phyloP scores from a whole-genome alignment of 2,113 vertebrate genomes.

The Psettodes erumei region DNA sequence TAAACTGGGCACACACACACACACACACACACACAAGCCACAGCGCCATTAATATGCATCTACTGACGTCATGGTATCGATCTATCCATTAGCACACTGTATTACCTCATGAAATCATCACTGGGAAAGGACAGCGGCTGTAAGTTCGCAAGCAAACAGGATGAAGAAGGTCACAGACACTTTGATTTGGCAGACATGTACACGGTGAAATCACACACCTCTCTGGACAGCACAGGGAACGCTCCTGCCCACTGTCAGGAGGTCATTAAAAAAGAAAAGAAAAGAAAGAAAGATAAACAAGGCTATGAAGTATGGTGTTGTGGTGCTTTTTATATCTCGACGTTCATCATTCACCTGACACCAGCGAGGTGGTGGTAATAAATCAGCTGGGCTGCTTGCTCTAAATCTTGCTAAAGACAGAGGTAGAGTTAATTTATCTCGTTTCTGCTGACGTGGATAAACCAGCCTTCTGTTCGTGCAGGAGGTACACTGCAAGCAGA shows the following conservation, averaged over 20 bases:
- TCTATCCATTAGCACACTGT: slow-evolving; percentile 53
- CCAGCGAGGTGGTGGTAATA: slow-evolving; percentile 46
- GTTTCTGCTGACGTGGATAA: slow-evolving; percentile 58
- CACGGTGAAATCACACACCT: slow-evolving; percentile 44
- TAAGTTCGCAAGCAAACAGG: slow-evolving; percentile 15
- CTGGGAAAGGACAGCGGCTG: slow-evolving; percentile 23
- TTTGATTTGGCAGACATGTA: slow-evolving; percentile 32
- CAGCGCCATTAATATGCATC: slow-evolving; percentile 64
- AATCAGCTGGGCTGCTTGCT: slow-evolving; percentile 54
- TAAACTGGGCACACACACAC: slow-evolving; percentile 34
- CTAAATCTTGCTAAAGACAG: slow-evolving; percentile 62
- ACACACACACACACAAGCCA: slow-evolving; percentile 21
- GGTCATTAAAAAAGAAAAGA: slow-evolving; percentile 3
- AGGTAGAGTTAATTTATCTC: slow-evolving; percentile 66
- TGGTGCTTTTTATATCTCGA: slow-evolving; percentile 43
- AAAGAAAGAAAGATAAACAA: slow-evolving; percentile 14
- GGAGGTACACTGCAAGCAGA: slow-evolving; percentile 34
- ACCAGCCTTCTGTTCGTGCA: slow-evolving; percentile 48
- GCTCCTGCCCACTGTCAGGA: background rate
- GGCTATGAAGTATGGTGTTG: slow-evolving; percentile 33
- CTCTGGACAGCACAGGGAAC: background rate
- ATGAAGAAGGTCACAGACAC: slow-evolving; percentile 38
- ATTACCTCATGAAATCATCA: slow-evolving; percentile 58
- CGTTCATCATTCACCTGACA: slow-evolving; percentile 64
- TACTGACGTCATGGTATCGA: slow-evolving; percentile 65